Evolutionary conservation across 2,797 vertebrate species (phyloP).

Genomic region (Naso thynnoides): DNA sequence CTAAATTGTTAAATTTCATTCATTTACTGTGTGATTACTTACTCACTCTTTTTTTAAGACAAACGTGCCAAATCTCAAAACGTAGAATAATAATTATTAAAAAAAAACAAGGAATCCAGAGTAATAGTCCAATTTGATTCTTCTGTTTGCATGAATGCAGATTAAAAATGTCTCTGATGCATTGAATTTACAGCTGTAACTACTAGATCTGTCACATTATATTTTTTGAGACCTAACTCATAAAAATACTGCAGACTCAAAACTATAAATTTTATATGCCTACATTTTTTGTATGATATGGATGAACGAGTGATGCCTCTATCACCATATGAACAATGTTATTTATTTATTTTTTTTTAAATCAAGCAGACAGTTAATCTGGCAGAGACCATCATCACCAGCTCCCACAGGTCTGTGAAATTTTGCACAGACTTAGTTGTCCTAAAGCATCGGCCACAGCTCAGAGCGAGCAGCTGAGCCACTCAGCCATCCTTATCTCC

Average conservation of each 20-base stretch:
- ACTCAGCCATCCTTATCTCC: conserved; percentile 48
- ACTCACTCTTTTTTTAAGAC: too few relatives aligned
- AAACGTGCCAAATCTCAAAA: too few relatives aligned
- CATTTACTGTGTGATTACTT: too few relatives aligned
- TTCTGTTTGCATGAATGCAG: background rate
- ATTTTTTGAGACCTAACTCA: background rate
- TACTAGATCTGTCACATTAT: too few relatives aligned
- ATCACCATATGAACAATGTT: background rate
- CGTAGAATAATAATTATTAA: too few relatives aligned
- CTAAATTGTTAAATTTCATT: too few relatives aligned
- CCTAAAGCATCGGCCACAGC: conserved; percentile 28
- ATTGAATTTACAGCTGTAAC: background rate
- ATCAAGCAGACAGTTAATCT: conserved; percentile 14
- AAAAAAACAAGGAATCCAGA: too few relatives aligned
- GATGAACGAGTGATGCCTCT: background rate
- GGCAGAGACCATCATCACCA: conserved; percentile 9
- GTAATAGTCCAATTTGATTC: background rate
- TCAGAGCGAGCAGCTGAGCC: conserved; percentile 34
- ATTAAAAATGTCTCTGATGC: background rate
- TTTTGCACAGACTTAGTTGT: conserved; percentile 32
- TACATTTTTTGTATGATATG: background rate
- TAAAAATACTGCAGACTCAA: background rate
- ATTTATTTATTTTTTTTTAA: background rate
- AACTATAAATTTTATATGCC: background rate
- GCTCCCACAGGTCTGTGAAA: conserved; percentile 24